A percentile compares a stretch with the other conserved stretches of the same genome.
Evolutionary conservation across 2,888 invertebrate genomes (phyloP).

Genomic region (Cheilosia pagana): DNA sequence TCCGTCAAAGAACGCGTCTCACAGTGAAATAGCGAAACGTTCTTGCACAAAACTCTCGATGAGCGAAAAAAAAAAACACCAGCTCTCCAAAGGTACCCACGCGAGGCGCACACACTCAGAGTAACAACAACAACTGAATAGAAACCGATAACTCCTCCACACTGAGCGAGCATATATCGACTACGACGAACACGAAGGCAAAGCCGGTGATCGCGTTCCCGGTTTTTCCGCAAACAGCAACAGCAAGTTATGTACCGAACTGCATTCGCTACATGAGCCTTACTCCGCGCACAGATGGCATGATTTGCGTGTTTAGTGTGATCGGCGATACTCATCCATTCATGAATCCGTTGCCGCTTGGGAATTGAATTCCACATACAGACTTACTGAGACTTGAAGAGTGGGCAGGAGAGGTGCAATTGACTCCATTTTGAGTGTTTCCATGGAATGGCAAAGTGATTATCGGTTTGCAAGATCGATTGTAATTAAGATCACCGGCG

Average conservation of each 20-base stretch:
- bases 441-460: slow-evolving; percentile 40
- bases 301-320: slow-evolving; percentile 51
- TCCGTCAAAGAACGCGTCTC: slow-evolving; percentile 72
- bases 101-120: too few species aligned
- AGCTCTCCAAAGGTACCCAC: slow-evolving; percentile 14
- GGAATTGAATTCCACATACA: background rate
- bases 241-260: slow-evolving; percentile 44
- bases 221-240: slow-evolving; percentile 49
- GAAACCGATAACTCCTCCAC: slow-evolving; percentile 43
- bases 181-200: background rate
- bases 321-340: slow-evolving; percentile 66
- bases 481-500: slow-evolving; percentile 59
- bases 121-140: background rate
- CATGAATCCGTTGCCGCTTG: slow-evolving; percentile 62
- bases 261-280: slow-evolving; percentile 46
- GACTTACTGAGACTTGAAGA: background rate
- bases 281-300: slow-evolving; percentile 54
- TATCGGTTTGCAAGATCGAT: slow-evolving; percentile 54
- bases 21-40: slow-evolving; percentile 64
- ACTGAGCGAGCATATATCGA: slow-evolving; percentile 28
- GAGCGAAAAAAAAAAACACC: slow-evolving; percentile 42
- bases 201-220: slow-evolving; percentile 44
- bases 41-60: slow-evolving; percentile 58
- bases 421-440: slow-evolving; percentile 11
- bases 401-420: slow-evolving; percentile 34